Percentiles rank a stretch among this genome's conserved stretches.
phyloP scores from a whole-genome alignment of 2,113 vertebrate species.

The Cyanoderma ruficeps region DNA sequence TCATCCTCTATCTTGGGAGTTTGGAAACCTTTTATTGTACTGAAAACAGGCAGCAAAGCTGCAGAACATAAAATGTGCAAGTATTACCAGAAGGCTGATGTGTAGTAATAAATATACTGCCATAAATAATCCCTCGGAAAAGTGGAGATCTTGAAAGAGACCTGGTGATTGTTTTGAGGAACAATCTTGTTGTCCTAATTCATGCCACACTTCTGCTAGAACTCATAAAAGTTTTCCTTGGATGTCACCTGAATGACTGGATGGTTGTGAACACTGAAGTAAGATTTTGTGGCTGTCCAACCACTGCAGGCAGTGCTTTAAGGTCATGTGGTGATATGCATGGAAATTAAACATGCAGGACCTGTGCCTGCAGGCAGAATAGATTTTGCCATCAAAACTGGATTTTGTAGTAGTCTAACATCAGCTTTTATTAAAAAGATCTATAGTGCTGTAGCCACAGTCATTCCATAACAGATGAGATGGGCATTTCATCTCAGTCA shows the following conservation, averaged over 20 bases:
- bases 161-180: neutral
- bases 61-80: conserved; percentile 17
- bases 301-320: neutral
- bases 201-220: neutral
- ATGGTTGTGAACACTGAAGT: neutral
- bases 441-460: neutral
- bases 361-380: conserved; percentile 4
- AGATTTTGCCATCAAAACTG: conserved; percentile 53
- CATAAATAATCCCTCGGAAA: neutral
- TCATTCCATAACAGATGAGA: neutral
- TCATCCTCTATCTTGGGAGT: neutral
- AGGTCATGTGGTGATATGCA: neutral
- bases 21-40: neutral
- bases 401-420: conserved; percentile 41
- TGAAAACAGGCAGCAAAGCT: neutral
- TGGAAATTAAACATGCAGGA: neutral
- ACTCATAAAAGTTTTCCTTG: neutral
- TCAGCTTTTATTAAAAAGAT: conserved; percentile 47
- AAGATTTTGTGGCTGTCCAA: neutral
- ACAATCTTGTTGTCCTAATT: neutral
- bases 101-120: neutral
- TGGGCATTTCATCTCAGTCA: neutral
- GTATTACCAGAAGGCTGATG: conserved; percentile 3
- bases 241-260: neutral
- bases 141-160: neutral